Evolutionary conservation across 2,797 vertebrate genomes (phyloP), one percentile per base, ranked within the genome.

Genomic region (Sebastes alutus): DNA sequence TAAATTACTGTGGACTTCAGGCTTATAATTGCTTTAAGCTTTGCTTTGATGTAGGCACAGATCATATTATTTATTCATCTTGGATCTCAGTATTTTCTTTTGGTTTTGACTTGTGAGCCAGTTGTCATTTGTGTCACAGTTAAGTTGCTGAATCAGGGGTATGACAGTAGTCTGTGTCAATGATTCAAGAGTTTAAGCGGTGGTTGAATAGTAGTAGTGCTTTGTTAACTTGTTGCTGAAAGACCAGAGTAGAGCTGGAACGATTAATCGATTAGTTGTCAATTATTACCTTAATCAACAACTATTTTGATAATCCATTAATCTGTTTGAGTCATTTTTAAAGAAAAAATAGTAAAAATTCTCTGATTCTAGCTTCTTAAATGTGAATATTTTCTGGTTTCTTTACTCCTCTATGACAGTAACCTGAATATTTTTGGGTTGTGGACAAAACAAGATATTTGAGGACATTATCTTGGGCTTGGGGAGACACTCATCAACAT

Each of bases 41-140:
- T 70, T 35, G 25, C 33, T 75, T 81, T 87, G 74, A 85, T 81
- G 56, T 30, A 30, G 29, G 32, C 29, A 32, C 27, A 67, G 56
- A 59, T 76, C 55, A 33, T 69, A 30, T 68, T 75, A 72, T 67
- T 87, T 59, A 62, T 83, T 85, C 63, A 5, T 33, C 18, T 68
- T 87, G 81, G 81, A 75, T 87, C 56, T 74, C 42, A 68, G 35
- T 65, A 1, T 49, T 54, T 72, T 63, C 65, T 64, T 76, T 30
- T 27, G 32, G 30, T 55, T 75, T 69, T 63, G 25, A 35, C 3
- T 56, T 35, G 54, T 71, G 12, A 54, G 29, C 30, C 52, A 69
- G 56, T 60, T 71, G 18, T 75, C 12, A 7, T 54, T 77, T 66
- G 52, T 83, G 35, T 49, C 38, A 18, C 23, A 2, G 49, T 70